phyloP scores from a whole-genome alignment of 2,888 invertebrate species.

The Blera fallax region DNA sequence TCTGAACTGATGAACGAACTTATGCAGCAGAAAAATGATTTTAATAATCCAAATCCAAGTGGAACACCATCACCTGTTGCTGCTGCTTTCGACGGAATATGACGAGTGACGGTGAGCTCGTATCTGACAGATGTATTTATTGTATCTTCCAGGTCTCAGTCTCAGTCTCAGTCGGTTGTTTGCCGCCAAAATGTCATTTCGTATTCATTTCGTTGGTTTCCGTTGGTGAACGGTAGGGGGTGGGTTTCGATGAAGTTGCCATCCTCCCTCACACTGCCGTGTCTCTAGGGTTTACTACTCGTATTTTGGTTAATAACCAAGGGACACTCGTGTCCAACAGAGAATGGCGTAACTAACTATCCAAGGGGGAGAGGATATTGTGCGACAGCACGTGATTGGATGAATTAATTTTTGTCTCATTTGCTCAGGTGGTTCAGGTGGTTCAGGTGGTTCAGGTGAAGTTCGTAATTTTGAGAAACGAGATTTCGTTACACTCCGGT shows the following conservation, averaged over 20 bases:
- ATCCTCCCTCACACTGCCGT: background rate
- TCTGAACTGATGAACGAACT: conserved; percentile 7
- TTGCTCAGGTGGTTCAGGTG: conserved; percentile 39
- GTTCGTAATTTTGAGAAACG: conserved; percentile 47
- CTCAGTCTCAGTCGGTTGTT: no score
- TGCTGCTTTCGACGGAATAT: conserved; percentile 52
- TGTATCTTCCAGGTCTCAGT: conserved; percentile 32
- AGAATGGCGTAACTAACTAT: conserved; percentile 52
- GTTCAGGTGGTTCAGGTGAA: conserved; percentile 7
- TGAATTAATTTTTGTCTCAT: conserved; percentile 60
- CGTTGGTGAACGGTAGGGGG: background rate
- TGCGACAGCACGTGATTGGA: conserved; percentile 47
- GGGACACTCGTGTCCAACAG: background rate
- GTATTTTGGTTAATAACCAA: background rate
- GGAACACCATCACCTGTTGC: conserved; percentile 49
- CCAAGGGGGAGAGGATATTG: background rate
- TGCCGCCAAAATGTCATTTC: conserved; percentile 47
- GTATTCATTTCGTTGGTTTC: conserved; percentile 47
- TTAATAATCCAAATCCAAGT: conserved; percentile 53
- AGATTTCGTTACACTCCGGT: conserved; percentile 49
- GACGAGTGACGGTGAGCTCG: conserved; percentile 53
- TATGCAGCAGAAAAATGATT: conserved; percentile 21
- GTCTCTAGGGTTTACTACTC: background rate
- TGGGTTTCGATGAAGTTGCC: background rate
- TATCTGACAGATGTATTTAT: conserved; percentile 69